These are phyloP conservation scores for Knipowitschia caucasica DNA, from an alignment of 2,797 vertebrate genomes.

Conservation along the genomic window DNA sequence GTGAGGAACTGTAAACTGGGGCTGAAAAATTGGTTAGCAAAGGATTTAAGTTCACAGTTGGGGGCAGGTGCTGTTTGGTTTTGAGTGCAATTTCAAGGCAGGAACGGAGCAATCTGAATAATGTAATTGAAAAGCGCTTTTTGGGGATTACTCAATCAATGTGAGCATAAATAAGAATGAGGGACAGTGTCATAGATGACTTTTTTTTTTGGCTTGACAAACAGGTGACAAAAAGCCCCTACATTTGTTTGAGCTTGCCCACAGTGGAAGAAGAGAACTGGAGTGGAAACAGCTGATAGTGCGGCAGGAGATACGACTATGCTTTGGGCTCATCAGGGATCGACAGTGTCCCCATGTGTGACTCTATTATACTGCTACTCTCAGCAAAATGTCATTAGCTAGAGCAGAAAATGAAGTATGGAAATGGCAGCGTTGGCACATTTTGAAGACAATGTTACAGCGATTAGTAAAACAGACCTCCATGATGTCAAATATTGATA, in stretches of 20 bases:
- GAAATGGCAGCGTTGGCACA: conserved; percentile 6
- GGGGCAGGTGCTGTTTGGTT: neutral
- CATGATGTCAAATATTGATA: conserved; percentile 4
- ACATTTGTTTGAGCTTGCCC: conserved; percentile 22
- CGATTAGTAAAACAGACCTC: neutral
- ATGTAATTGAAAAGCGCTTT: no score
- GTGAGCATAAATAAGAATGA: no score
- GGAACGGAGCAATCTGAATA: neutral
- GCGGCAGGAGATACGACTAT: conserved; percentile 49
- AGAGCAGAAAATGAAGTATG: conserved; percentile 10
- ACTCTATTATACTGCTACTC: conserved; percentile 32
- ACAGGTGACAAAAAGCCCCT: neutral
- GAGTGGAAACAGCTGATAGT: conserved; percentile 43
- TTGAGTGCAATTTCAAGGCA: neutral
- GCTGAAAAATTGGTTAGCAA: neutral
- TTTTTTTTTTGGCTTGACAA: no score
- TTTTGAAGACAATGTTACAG: conserved; percentile 4
- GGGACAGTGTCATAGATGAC: no score
- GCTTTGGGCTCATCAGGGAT: conserved; percentile 49
- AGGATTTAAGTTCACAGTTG: neutral
- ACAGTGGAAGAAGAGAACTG: conserved; percentile 33
- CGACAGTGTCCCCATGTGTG: conserved; percentile 20
- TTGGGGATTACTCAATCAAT: no score
- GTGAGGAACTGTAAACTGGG: neutral
- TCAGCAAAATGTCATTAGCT: conserved; percentile 31